phyloP scores from a whole-genome alignment of 1,140 invertebrate species.

The Drosophila azteca region DNA sequence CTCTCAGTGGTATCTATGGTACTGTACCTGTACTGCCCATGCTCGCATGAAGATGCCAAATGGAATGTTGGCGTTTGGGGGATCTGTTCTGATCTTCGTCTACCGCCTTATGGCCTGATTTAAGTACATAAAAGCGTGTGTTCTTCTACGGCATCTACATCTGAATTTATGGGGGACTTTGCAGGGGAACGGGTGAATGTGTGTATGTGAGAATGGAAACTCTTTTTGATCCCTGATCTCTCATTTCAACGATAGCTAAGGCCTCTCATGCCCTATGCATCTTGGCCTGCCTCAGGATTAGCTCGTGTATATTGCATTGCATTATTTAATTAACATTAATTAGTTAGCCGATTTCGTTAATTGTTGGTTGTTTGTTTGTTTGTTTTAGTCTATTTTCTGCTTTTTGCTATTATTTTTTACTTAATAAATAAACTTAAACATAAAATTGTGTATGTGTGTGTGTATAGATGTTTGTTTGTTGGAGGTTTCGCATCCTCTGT shows the following conservation, averaged over 20 bases:
- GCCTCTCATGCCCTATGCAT: conserved; percentile 13
- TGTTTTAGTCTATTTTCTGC: conserved; percentile 76
- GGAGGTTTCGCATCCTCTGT: conserved; percentile 23
- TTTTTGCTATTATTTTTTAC: conserved; percentile 79
- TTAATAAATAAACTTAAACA: conserved; percentile 82
- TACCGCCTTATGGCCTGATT: conserved; percentile 27
- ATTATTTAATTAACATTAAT: conserved; percentile 64
- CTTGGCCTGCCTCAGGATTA: conserved; percentile 56
- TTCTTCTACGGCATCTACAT: conserved; percentile 5
- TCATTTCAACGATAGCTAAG: conserved; percentile 21
- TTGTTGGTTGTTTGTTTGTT: conserved; percentile 16
- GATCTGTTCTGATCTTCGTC: conserved; percentile 14
- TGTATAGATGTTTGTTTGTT: conserved; percentile 35
- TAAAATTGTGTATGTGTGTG: conserved; percentile 77
- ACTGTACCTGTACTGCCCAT: too few species aligned
- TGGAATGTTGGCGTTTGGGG: conserved; percentile 59
- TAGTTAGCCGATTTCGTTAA: conserved; percentile 73
- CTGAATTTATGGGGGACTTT: background rate
- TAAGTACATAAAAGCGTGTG: conserved; percentile 45
- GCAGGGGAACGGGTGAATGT: too few species aligned
- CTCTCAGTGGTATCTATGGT: conserved; percentile 55
- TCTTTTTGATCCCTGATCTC: conserved; percentile 40
- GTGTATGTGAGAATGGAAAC: too few species aligned
- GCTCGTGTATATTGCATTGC: conserved; percentile 48
- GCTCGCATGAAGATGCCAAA: conserved; percentile 17